Percentiles rank a stretch among this genome's conserved stretches.
Evolutionary conservation across 1,140 invertebrate genomes (phyloP).

Genomic region (Paraescarpia echinospica): DNA sequence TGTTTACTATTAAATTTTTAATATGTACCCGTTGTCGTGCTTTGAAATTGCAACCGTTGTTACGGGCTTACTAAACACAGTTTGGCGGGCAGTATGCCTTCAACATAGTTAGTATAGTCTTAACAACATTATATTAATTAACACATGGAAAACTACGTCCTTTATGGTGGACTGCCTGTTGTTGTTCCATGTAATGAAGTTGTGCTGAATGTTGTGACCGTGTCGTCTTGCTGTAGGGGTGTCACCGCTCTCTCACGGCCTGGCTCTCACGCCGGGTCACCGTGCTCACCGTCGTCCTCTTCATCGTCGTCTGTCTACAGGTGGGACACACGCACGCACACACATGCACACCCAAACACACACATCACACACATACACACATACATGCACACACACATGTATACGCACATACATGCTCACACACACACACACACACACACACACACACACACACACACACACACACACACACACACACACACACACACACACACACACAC

Average conservation of each 20-base stretch:
- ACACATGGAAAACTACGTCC: no score
- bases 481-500: no score
- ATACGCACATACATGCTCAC: not conserved
- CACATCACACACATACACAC: not conserved
- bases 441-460: not conserved
- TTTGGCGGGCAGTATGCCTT: no score
- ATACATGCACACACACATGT: not conserved
- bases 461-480: not conserved
- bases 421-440: not conserved
- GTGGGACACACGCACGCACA: not conserved
- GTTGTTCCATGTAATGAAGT: not conserved
- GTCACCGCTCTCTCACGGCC: not conserved
- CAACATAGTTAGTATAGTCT: no score
- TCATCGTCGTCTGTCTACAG: not conserved
- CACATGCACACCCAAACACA: not conserved
- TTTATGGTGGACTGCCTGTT: not conserved
- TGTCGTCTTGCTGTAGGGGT: not conserved
- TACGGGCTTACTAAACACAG: no score
- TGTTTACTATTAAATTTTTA: no score
- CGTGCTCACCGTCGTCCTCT: not conserved
- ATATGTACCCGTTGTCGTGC: no score
- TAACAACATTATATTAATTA: no score
- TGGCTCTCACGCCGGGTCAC: not conserved
- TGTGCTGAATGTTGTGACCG: not conserved
- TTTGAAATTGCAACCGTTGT: no score